Evolutionary conservation across 2,113 vertebrate genomes (phyloP).

Genomic region (Ictalurus furcatus): DNA sequence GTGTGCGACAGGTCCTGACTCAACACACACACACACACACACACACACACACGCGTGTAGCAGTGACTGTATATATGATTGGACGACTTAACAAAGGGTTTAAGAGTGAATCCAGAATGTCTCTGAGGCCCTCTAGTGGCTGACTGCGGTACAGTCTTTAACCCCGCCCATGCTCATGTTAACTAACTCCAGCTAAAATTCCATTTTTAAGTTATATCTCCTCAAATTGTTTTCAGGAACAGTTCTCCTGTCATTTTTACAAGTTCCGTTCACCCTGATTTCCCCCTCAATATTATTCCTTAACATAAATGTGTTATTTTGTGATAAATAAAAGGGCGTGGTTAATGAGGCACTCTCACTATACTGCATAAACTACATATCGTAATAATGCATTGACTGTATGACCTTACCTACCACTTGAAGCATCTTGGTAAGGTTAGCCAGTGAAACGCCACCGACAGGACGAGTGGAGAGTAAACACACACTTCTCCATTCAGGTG

Average conservation of each 20-base stretch:
- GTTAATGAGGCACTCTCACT: too few species aligned
- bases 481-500: too few species aligned
- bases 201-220: not conserved
- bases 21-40: constrained; percentile 1
- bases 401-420: too few species aligned
- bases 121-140: not conserved
- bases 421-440: too few species aligned
- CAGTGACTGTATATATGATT: not conserved
- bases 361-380: too few species aligned
- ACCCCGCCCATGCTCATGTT: not conserved
- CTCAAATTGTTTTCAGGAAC: not conserved
- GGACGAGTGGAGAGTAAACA: too few species aligned
- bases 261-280: not conserved
- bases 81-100: not conserved
- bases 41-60: not conserved
- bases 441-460: too few species aligned
- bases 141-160: not conserved
- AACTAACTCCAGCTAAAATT: not conserved
- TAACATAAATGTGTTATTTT: too few species aligned
- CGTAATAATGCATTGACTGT: too few species aligned
- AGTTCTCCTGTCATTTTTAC: not conserved
- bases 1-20: constrained; percentile 63
- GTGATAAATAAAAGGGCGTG: too few species aligned
- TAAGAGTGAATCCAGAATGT: not conserved
- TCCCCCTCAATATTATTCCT: not conserved